A percentile compares a stretch with the other conserved stretches of the same genome.
phyloP scores from a whole-genome alignment of 2,797 vertebrate genomes.

The Aeoliscus strigatus region DNA sequence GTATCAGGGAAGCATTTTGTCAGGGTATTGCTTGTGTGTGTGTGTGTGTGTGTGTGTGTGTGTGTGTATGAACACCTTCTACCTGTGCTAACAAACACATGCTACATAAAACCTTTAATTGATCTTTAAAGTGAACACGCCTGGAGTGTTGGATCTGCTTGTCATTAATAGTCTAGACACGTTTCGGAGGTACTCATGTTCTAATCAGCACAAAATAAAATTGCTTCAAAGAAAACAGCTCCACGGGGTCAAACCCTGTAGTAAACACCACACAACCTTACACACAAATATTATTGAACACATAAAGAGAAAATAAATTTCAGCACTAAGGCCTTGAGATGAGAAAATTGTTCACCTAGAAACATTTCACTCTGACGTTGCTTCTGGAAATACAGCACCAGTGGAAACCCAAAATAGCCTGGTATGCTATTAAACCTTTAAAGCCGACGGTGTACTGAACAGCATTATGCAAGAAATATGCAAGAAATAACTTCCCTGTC shows the following conservation, averaged over 20 bases:
- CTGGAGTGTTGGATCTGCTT: slow-evolving; percentile 46
- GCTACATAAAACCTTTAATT: slow-evolving; percentile 44
- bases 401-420: too few species aligned
- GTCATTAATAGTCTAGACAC: slow-evolving; percentile 39
- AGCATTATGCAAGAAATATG: too few species aligned
- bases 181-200: slow-evolving; percentile 24
- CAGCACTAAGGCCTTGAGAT: slow-evolving; percentile 1
- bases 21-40: too few species aligned
- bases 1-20: slow-evolving; percentile 24
- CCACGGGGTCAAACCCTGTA: slow-evolving; percentile 17
- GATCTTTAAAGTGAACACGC: slow-evolving; percentile 50
- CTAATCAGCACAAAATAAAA: slow-evolving; percentile 41
- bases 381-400: slow-evolving; percentile 9
- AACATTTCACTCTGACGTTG: slow-evolving; percentile 11
- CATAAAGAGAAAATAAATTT: slow-evolving; percentile 5
- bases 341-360: not conserved
- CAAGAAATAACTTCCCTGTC: too few species aligned
- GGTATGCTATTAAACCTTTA: too few species aligned
- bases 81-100: slow-evolving; percentile 11
- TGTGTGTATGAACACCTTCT: slow-evolving; percentile 3
- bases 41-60: not conserved
- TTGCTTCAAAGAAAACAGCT: slow-evolving; percentile 20
- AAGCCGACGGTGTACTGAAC: too few species aligned
- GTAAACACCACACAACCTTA: too few species aligned
- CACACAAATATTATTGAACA: slow-evolving; percentile 10